phyloP scores from a whole-genome alignment of 2,888 invertebrate species.

The Phymatocera aterrima region DNA sequence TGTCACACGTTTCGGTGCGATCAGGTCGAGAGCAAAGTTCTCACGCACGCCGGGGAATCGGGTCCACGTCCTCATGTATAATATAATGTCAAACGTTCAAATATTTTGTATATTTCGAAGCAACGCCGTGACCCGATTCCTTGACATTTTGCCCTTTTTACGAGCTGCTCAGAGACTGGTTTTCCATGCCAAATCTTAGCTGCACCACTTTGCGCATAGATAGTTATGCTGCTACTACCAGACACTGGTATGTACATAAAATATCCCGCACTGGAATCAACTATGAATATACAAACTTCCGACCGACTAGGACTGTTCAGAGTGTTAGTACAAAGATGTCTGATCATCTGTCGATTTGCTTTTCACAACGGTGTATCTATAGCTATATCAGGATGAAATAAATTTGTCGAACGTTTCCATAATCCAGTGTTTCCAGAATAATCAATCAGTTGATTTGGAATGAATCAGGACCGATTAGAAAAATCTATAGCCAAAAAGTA shows the following conservation, averaged over 20 bases:
- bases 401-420: background rate
- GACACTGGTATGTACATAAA: too few species aligned
- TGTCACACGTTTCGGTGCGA: too few species aligned
- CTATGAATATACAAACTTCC: background rate
- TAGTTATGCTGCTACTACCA: background rate
- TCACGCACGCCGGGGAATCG: too few species aligned
- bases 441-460: background rate
- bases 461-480: background rate
- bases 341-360: background rate
- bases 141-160: constrained; percentile 35
- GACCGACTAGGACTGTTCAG: background rate
- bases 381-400: background rate
- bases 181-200: constrained; percentile 29
- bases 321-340: background rate
- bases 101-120: constrained; percentile 26
- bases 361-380: too few species aligned
- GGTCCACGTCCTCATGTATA: too few species aligned
- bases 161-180: background rate
- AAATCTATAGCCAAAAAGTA: background rate
- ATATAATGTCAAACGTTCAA: too few species aligned
- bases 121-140: constrained; percentile 28
- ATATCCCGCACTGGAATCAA: background rate
- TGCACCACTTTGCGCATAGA: constrained; percentile 25
- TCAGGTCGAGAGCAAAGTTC: too few species aligned
- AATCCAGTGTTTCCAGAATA: background rate